Percentiles rank a stretch among this genome's conserved stretches.
These are phyloP conservation scores for Zaprionus vittiger DNA, from an alignment of 1,140 invertebrate species.

Conservation along the genomic window DNA sequence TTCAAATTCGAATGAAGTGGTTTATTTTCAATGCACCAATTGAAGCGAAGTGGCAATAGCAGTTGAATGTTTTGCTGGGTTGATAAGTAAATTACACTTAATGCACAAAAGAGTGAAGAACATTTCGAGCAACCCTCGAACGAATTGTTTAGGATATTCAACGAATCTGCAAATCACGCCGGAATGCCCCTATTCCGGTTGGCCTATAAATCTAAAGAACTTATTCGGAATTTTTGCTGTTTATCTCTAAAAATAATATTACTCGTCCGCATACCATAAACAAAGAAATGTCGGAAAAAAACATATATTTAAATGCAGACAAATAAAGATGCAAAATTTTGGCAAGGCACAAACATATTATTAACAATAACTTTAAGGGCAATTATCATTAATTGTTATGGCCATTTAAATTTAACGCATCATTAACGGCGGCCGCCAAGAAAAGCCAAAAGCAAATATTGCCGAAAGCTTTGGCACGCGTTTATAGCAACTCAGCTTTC, in stretches of 20 bases:
- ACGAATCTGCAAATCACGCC: background rate
- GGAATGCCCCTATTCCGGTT: background rate
- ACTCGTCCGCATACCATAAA: background rate
- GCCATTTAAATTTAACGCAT: slow-evolving; percentile 83
- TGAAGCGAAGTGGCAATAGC: background rate
- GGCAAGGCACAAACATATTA: slow-evolving; percentile 49
- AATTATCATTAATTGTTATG: slow-evolving; percentile 81
- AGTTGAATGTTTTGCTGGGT: background rate
- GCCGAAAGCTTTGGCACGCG: slow-evolving; percentile 27
- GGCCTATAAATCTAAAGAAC: background rate
- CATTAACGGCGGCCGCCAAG: slow-evolving; percentile 57
- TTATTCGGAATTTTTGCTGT: background rate
- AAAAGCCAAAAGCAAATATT: slow-evolving; percentile 34
- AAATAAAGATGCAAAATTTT: slow-evolving; percentile 18
- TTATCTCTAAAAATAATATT: background rate
- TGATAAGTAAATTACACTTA: background rate
- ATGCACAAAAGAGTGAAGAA: background rate
- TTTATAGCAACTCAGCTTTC: slow-evolving; percentile 61
- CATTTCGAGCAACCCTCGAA: background rate
- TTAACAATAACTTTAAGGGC: slow-evolving; percentile 76
- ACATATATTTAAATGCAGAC: slow-evolving; percentile 5
- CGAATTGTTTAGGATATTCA: background rate
- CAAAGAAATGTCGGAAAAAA: background rate
- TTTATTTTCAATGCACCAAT: too few relatives aligned
- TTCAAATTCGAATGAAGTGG: background rate